A percentile compares a stretch with the other conserved stretches of the same genome.
phyloP scores from a whole-genome alignment of 2,888 invertebrate species.

The Steinernema scapterisci region DNA sequence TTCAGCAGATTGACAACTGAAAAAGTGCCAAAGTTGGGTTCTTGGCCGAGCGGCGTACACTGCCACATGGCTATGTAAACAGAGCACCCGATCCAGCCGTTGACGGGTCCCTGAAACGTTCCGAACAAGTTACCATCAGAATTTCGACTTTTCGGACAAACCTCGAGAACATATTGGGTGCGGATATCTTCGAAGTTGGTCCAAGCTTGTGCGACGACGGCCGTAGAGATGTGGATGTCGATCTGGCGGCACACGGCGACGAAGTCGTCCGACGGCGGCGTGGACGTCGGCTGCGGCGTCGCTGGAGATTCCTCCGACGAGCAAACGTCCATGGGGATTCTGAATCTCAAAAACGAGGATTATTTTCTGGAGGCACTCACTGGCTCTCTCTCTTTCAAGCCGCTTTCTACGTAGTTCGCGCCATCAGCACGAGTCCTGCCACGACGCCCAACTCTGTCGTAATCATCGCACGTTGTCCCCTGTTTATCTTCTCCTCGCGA shows the following conservation, averaged over 20 bases:
- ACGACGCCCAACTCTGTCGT: neutral
- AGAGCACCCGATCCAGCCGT: slow-evolving; percentile 48
- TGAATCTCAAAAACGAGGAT: neutral
- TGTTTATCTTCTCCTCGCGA: no score
- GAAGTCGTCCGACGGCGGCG: slow-evolving; percentile 25
- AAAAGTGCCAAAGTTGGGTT: slow-evolving; percentile 38
- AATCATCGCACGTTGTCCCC: neutral
- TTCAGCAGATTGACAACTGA: slow-evolving; percentile 43
- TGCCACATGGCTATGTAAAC: slow-evolving; percentile 50
- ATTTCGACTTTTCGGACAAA: neutral
- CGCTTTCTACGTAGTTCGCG: neutral
- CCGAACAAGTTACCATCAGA: neutral
- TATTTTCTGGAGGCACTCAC: no score
- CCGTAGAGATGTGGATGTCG: slow-evolving; percentile 33
- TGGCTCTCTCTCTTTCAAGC: no score
- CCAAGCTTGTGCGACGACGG: slow-evolving; percentile 50
- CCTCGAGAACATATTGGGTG: slow-evolving; percentile 49
- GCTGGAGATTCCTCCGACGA: slow-evolving; percentile 20
- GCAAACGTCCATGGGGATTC: slow-evolving; percentile 9
- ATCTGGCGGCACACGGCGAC: slow-evolving; percentile 11
- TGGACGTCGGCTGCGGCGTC: slow-evolving; percentile 9
- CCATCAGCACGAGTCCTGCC: neutral
- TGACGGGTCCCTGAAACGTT: slow-evolving; percentile 39
- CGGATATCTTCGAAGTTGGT: slow-evolving; percentile 44
- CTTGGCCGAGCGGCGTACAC: slow-evolving; percentile 48